phyloP scores from a whole-genome alignment of 53 echinoderm and acorn worm species.

The Arbacia lixula region DNA sequence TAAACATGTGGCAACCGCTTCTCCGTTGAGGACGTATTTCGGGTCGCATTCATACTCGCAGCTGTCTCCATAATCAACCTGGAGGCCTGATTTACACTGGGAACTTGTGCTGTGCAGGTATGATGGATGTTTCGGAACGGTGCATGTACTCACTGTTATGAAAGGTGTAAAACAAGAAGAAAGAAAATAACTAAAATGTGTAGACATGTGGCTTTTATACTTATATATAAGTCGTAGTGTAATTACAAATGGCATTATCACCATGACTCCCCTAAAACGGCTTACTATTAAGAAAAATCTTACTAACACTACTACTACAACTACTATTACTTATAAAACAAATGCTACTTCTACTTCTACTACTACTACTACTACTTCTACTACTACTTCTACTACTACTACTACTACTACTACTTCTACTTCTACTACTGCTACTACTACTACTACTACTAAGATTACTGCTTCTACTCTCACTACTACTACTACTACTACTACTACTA shows the following conservation, averaged over 20 bases:
- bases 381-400: constrained; percentile 23
- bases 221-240: no score
- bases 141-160: no score
- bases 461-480: not conserved
- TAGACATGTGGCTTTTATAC: no score
- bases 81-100: not conserved
- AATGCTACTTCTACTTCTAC: constrained; percentile 14
- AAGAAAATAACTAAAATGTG: not conserved
- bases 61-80: not conserved
- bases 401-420: constrained; percentile 30
- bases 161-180: not conserved
- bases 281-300: not conserved
- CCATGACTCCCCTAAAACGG: no score
- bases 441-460: not conserved
- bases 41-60: not conserved
- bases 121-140: no score
- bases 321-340: not conserved
- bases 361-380: constrained; percentile 23
- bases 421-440: constrained; percentile 12
- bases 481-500: not conserved
- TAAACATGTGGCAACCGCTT: not conserved
- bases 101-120: not conserved
- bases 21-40: not conserved
- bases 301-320: not conserved
- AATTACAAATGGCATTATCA: no score